Evolutionary conservation across 2,888 invertebrate species (phyloP), one percentile per base, ranked within the genome.

Genomic region (Choreutis nemorana): DNA sequence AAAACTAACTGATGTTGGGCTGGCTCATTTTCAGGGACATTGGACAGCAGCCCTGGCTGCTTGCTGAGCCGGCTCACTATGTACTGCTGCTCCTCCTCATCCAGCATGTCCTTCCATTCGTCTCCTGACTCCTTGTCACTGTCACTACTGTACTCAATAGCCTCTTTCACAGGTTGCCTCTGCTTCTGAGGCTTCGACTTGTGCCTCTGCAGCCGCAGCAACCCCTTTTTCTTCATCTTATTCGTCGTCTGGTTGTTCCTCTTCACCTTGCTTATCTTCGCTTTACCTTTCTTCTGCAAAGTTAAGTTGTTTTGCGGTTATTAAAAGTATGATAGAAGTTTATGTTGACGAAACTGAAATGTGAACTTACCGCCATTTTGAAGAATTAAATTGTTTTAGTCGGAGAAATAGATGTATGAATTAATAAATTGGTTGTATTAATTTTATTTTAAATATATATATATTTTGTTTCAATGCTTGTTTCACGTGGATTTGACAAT

Each of bases 71-170:
- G 55, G 5, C 41, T 62, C 54, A 75, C 57, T 22, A 84, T 66
- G 40, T 82, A 83, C 36, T 71, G 52, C 40, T 83, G 63, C 38
- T 84, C 83, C 1, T 82, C 82, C 2, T 75, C 67, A 25, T 83
- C 83, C 41, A 84, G 48, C 83, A 83, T 83, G 41, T 82, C 82
- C 11, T 80, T 66, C 58, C 81, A 79, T 41, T 82, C 82, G 18
- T 82, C 79, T 1, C 75, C 81, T 1, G 80, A 73, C 2, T 57
- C 63, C 0, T 71, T 62, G 14, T 80, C 77, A 36, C 71, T 75
- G 5, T 73, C 79, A 37, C 70, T 70, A 37, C 72, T 72, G 33
- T 77, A 75, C 30, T 72, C 64, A 10, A 53, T 33, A 22, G 64
- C 54, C 2, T 37, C 42, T 29, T 62, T 55, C 5, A 38, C 35